Base-by-base conservation (phyloP, 2,113 vertebrate species). In the Paratilapia polleni region DNA sequence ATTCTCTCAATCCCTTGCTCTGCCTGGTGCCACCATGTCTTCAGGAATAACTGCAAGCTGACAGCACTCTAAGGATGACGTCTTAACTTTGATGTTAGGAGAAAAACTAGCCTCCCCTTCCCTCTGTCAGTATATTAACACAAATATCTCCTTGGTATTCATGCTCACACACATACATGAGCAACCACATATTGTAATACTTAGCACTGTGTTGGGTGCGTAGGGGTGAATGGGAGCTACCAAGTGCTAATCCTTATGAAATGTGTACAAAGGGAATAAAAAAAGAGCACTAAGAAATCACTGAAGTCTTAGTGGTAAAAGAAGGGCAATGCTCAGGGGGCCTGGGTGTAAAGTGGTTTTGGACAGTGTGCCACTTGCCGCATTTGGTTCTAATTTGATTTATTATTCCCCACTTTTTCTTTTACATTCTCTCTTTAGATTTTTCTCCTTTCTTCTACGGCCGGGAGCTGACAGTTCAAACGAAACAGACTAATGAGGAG, bases 361-460 rank as follows among this genome's bases (percentile, higher is more conserved):
- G 87, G 89, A 93, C 80, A 74, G 57, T 81, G 77, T 87, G 81
- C 90, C 82, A 90, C 85, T 86, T 43, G 52, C 63, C 82, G 84
- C 91, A 91, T 94, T 93, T 94, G 93, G 92, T 94, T 92, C 76
- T 89, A 86, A 91, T 94, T 91, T 90, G 80, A 89, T 92, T 92
- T 92, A 92, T 87, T 91, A 89, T 88, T 88, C 78, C 80, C 58
- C 13, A 17, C 80, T 85, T 73, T 89, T 89, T 90, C 63, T 85
- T 73, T 90, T 85, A 86, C 24, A 17, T 54, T 80, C 68, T 62
- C 68, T 41, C 52, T 80, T 61, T 78, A 89, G 77, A 73, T 57
- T 64, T 86, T 82, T 66, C 80, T 83, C 80, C 81, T 91, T 90
- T 90, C 84, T 83, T 90, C 78, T 88, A 58, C 13, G 61, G 87